Evolutionary conservation across 1,140 invertebrate genomes (phyloP).

Genomic region (Contarinia nasturtii): DNA sequence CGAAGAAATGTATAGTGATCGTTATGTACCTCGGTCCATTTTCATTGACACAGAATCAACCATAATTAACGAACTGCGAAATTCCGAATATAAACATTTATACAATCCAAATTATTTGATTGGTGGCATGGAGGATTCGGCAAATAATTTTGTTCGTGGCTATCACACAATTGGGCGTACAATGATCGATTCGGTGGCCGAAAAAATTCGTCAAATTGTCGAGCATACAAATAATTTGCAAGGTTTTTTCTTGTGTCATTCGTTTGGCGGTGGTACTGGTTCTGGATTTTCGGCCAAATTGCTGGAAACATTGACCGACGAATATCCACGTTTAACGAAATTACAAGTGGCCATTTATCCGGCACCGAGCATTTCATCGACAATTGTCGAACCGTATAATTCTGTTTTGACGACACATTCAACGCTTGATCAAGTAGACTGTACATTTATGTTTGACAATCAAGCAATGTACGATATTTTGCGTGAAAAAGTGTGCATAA

Average conservation of each 20-base stretch:
- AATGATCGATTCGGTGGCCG: constrained; percentile 49
- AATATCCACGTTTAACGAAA: constrained; percentile 43
- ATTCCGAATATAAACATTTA: constrained; percentile 36
- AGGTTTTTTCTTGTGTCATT: constrained; percentile 66
- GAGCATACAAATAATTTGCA: constrained; percentile 67
- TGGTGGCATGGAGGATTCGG: constrained; percentile 56
- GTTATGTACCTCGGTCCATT: constrained; percentile 33
- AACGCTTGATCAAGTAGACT: constrained; percentile 48
- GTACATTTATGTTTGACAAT: constrained; percentile 60
- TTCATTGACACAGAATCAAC: constrained; percentile 31
- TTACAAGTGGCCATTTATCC: constrained; percentile 56
- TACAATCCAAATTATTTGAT: constrained; percentile 53
- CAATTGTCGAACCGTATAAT: constrained; percentile 70
- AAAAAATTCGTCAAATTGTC: constrained; percentile 47
- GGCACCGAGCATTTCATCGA: constrained; percentile 44
- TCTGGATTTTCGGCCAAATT: constrained; percentile 50
- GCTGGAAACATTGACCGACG: constrained; percentile 40
- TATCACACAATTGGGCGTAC: constrained; percentile 60
- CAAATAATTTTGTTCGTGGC: constrained; percentile 50
- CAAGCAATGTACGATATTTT: constrained; percentile 65
- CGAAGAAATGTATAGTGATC: constrained; percentile 35
- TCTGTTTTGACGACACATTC: constrained; percentile 50
- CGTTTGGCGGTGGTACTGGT: constrained; percentile 63
- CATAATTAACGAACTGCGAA: constrained; percentile 37
- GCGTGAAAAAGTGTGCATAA: constrained; percentile 38